Evolutionary conservation across 2,888 invertebrate genomes (phyloP).

Genomic region (Campoplex nolae): DNA sequence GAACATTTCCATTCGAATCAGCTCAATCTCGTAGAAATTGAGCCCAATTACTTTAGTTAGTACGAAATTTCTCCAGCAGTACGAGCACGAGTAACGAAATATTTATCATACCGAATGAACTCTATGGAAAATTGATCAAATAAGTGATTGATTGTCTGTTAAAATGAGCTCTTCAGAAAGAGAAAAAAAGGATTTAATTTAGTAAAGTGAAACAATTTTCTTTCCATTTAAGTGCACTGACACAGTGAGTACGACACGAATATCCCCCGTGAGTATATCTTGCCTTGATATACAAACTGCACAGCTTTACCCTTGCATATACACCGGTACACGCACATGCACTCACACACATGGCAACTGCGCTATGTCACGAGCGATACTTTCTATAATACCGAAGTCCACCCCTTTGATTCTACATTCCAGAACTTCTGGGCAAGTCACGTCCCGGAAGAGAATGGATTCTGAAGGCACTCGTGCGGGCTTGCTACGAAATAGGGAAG

Average conservation of each 20-base stretch:
- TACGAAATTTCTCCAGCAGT: background rate
- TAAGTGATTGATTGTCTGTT: background rate
- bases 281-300: constrained; percentile 21
- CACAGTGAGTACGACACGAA: background rate
- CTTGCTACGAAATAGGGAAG: constrained; percentile 3
- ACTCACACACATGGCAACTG: background rate
- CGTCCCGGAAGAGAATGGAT: constrained; percentile 62
- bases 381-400: constrained; percentile 33
- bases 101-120: background rate
- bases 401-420: constrained; percentile 64
- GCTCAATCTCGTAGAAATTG: background rate
- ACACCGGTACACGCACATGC: background rate
- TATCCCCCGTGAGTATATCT: background rate
- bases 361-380: constrained; percentile 23
- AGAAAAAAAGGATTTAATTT: background rate
- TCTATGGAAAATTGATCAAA: background rate
- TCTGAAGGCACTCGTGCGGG: constrained; percentile 51
- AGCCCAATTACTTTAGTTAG: background rate
- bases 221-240: constrained; percentile 7
- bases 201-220: constrained; percentile 8
- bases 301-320: constrained; percentile 5
- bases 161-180: background rate
- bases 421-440: constrained; percentile 60
- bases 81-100: background rate
- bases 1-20: constrained; percentile 27